Evolutionary conservation across 2,888 invertebrate species (phyloP).

Genomic region (Amblyjoppa proteus): DNA sequence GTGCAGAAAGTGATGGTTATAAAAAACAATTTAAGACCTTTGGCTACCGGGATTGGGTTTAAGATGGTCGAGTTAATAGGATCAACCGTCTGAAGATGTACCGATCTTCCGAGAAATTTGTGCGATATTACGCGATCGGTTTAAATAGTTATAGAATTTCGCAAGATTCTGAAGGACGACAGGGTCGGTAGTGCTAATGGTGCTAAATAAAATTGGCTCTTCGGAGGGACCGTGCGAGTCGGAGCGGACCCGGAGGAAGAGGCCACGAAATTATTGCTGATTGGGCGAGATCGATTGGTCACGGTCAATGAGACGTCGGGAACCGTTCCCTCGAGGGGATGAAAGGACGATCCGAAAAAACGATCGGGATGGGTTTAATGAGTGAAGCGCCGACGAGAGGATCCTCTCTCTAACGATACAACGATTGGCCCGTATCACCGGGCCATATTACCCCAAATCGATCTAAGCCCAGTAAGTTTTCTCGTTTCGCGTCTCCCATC

Average conservation of each 20-base stretch:
- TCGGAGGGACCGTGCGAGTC: neutral
- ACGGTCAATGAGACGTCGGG: conserved; percentile 65
- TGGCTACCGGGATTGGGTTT: neutral
- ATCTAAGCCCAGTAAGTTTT: neutral
- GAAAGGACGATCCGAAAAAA: conserved; percentile 66
- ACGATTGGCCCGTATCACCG: neutral
- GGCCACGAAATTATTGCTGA: conserved; percentile 65
- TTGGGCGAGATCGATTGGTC: conserved; percentile 68
- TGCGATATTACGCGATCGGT: neutral
- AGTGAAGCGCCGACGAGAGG: conserved; percentile 60
- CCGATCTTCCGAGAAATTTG: neutral
- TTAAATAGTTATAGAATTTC: conserved; percentile 11
- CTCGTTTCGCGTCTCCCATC: too few relatives aligned
- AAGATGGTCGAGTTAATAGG: conserved; percentile 26
- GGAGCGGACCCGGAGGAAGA: conserved; percentile 19
- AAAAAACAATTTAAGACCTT: too few relatives aligned
- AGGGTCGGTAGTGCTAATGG: neutral
- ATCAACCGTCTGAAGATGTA: neutral
- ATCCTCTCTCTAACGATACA: conserved; percentile 19
- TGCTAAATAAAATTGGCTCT: conserved; percentile 43
- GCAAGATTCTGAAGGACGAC: conserved; percentile 30
- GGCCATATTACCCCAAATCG: neutral
- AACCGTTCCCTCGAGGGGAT: conserved; percentile 41
- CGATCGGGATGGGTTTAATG: conserved; percentile 66
- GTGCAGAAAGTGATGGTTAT: too few relatives aligned